Evolutionary conservation across 2,113 vertebrate genomes (phyloP).

Genomic region (Xiphorhynchus elegans): DNA sequence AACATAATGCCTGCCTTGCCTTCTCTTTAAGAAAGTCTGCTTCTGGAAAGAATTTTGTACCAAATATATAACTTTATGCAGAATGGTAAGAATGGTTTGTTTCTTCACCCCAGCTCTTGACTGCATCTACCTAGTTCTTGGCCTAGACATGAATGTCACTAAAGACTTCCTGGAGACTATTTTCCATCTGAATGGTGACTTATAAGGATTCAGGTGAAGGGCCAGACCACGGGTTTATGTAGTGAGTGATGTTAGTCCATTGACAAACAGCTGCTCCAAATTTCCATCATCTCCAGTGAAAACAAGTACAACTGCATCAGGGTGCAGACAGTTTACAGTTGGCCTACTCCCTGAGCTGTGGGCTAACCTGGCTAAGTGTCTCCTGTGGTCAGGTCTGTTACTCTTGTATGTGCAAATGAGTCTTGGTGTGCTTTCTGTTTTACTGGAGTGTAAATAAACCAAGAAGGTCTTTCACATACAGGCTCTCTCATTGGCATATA

Average conservation of each 20-base stretch:
- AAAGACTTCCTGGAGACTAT: neutral
- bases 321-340: neutral
- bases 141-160: neutral
- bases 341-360: neutral
- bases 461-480: neutral
- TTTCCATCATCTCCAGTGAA: neutral
- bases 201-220: neutral
- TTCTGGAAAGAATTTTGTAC: neutral
- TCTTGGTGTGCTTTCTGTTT: slow-evolving; percentile 18
- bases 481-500: slow-evolving; percentile 16
- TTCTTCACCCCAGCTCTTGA: neutral
- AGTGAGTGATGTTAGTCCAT: neutral
- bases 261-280: neutral
- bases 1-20: neutral
- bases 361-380: neutral
- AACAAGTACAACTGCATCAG: neutral
- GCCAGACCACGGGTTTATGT: neutral
- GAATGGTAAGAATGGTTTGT: neutral
- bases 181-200: neutral
- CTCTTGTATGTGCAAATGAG: neutral
- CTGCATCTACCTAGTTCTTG: neutral
- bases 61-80: neutral
- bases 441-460: slow-evolving; percentile 32
- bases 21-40: neutral
- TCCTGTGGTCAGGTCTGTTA: neutral